Evolutionary conservation across 2,113 vertebrate genomes (phyloP), one percentile per base, ranked within the genome.

Genomic region (Callionymus lyra): DNA sequence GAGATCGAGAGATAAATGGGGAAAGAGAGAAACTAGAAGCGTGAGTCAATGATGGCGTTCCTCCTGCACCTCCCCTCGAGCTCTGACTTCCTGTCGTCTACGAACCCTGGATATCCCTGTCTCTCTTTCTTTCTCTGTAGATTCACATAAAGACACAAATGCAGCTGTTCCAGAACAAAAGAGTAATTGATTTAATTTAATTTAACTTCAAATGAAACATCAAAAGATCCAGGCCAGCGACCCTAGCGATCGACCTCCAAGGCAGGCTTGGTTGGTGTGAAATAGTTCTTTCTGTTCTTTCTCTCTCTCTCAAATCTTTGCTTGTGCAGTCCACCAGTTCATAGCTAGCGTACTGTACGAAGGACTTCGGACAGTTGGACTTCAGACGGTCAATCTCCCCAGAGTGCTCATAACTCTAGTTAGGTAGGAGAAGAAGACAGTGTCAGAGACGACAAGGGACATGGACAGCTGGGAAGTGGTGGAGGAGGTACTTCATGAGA

Each of bases 61-160:
- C 72, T 82, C 68, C 72, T 77, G 62, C 68, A 71, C 77, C 76
- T 56, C 76, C 68, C 72, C 68, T 67, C 75, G 12, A 35, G 54
- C 71, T 69, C 18, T 10, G 34, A 36, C 2, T 36, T 4, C 2
- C 8, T 2, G 12, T n/a, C n/a, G 6, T 36, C 11, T 5, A n/a
- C 11, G 12, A 36, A 6, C 59, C 67, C 63, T 61, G 72, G 56
- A 70, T 76, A 79, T 78, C 72, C 61, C 77, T 80, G 71, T 74
- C 72, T 81, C 76, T 84, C 83, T 84, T 78, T 85, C 84, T 84
- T 86, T 86, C 84, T 86, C 84, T 86, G 84, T 81, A 81, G 78
- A 68, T 81, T 80, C 83, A 84, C 77, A 85, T 67, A 49, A 75
- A 82, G 68, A 84, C 80, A 82, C 65, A 80, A 78, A 72, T 72